Base-by-base conservation (phyloP, 2,113 vertebrate species). In the Casuarius casuarius region DNA sequence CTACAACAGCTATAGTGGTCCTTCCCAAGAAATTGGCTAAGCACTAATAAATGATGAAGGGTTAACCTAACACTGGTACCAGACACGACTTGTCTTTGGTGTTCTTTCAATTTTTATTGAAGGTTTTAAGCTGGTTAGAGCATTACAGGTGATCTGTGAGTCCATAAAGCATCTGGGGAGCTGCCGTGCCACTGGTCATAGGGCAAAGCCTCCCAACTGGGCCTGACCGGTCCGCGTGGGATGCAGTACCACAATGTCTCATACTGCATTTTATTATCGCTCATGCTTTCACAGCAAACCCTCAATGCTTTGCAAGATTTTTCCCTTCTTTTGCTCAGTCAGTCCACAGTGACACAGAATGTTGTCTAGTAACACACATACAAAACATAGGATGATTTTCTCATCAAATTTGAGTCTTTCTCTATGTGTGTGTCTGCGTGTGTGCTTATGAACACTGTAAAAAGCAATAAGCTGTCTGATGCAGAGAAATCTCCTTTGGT, bases 111-210 rank as follows among this genome's bases (percentile, higher is more conserved):
- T 77, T 85, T 89, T 93, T 85, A 88, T 87, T 95, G 84, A 84
- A 79, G 84, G 51, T 92, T 95, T 90, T 92, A 68, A 75, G 61
- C 72, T 33, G 61, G 58, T 17, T 59, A 86, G 78, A 95, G 58
- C 75, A 84, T 46, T 77, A 58, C 28, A n/a, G 65, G 70, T 93
- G 95, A 94, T 94, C 76, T 95, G 87, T 88, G 35, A 89, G 68
- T 87, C 88, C 89, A 87, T 93, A 94, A 95, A 94, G 71, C 48
- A 61, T n/a, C 63, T 84, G 87, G 95, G 89, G 82, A 93, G 76
- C 76, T 79, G 44, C 87, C 58, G 59, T 90, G 79, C 91, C 87
- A 68, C 52, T 79, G 83, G 71, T 89, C 75, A 51, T 23, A 90
- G 67, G 58, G 88, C 86, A 96, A 95, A 96, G 95, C 61, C 62